Conservation (phyloP, 2,888 invertebrate species). For the Formica aserva region DNA sequence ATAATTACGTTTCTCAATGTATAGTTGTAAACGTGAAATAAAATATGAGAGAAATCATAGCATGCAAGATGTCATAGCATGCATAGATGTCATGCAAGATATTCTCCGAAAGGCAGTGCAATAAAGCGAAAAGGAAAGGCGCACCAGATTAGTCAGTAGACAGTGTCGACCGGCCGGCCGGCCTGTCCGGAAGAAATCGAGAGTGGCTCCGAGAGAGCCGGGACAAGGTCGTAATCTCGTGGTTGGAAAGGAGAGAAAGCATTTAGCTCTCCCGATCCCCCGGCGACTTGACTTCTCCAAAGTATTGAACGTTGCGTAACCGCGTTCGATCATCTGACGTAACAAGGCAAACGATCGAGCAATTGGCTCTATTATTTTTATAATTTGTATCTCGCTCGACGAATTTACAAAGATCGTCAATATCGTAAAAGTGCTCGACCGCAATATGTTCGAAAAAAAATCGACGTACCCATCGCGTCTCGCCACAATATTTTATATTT, state of each 20-base stretch:
- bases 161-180: constrained; percentile 54
- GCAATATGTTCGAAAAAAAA: constrained; percentile 64
- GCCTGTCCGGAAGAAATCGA: constrained; percentile 79
- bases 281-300: constrained; percentile 67
- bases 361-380: constrained; percentile 57
- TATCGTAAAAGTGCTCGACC: constrained; percentile 32
- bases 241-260: constrained; percentile 80
- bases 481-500: constrained; percentile 62
- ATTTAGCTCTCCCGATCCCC: constrained; percentile 74
- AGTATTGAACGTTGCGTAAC: constrained; percentile 69
- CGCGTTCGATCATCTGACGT: constrained; percentile 47
- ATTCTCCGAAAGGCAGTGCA: not conserved
- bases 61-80: not conserved
- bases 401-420: constrained; percentile 64
- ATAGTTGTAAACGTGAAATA: not conserved
- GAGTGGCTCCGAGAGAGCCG: constrained; percentile 78
- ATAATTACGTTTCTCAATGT: not conserved
- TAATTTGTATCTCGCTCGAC: constrained; percentile 46
- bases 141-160: constrained; percentile 57
- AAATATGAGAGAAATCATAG: not conserved
- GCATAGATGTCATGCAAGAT: not conserved
- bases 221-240: constrained; percentile 80
- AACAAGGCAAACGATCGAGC: constrained; percentile 54
- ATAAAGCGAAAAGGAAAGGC: constrained; percentile 43
- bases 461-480: constrained; percentile 54